Evolutionary conservation across 2,888 invertebrate species (phyloP), one percentile per base, ranked within the genome.

Genomic region (Podabrus alpinus): DNA sequence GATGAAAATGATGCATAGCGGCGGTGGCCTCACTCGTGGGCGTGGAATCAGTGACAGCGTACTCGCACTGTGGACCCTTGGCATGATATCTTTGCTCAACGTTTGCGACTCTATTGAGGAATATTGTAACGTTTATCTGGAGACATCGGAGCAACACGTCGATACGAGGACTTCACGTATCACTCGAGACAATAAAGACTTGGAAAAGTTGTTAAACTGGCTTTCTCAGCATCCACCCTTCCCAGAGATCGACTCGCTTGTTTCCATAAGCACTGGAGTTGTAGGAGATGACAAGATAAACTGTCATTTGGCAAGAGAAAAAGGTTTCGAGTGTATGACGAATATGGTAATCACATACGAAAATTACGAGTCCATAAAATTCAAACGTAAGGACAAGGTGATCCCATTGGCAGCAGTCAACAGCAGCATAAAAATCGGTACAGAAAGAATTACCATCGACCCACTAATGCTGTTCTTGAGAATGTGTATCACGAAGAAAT

Each of bases 1-100:
- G 4, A 86, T 84, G 82, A 69, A 80, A 66, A 68, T n/a, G n/a
- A 82, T 84, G 79, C 82, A 85, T 75, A 75, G 73, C n/a, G 21
- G 9, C 60, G 81, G 81, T n/a, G 83, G 83, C 21, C 69, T 84
- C n/a, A 82, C 80, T 24, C 80, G 70, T 69, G 81, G 81, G 66
- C 74, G 82, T 25, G 80, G 80, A 61, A 72, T 79, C 29, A 79
- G 73, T 5, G 76, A 80, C 16, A 81, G 80, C 71, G 80, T 81
- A 11, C 60, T 81, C 11, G 70, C 77, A 10, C 78, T 68, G 61
- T 82, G 80, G 80, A 78, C 78, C 59, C 68, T 80, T 19, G 79
- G 78, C 17, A 79, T 77, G 71, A 73, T 79, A 67, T 68, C 69
- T 67, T 25, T 80, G 60, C 69, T 68, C 15, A 76, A 80, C 61